These are phyloP conservation scores for Hippasteria phrygiana DNA, from an alignment of 53 echinoderm and acorn worm genomes.

Conservation along the genomic window DNA sequence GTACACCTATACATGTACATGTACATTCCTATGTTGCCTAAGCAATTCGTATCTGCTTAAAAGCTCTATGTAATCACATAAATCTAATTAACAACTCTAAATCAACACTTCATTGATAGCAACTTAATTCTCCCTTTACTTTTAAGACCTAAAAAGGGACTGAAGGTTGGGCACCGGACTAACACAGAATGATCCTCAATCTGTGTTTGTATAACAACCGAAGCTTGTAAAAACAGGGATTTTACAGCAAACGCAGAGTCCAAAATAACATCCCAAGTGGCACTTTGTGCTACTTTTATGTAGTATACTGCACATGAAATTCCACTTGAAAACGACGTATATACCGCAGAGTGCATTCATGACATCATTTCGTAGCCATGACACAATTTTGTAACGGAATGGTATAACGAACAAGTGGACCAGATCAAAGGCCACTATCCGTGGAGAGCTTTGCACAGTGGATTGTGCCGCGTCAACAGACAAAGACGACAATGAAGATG, in stretches of 20 bases:
- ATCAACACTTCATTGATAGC: not conserved
- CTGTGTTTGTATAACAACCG: not conserved
- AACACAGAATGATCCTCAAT: not conserved
- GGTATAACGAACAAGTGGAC: not conserved
- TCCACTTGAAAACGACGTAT: not conserved
- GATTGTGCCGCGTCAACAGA: not conserved
- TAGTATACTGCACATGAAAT: not conserved
- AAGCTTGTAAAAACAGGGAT: not conserved
- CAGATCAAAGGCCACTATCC: not conserved
- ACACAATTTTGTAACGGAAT: not conserved
- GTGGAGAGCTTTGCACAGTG: not conserved
- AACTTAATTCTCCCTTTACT: too few species aligned
- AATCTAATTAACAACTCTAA: not conserved
- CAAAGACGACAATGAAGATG: not conserved
- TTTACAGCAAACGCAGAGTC: not conserved
- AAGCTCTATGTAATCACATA: not conserved
- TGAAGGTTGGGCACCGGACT: not conserved
- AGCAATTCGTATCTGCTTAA: too few species aligned
- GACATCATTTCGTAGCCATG: not conserved
- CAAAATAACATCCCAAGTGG: not conserved
- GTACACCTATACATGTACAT: too few species aligned
- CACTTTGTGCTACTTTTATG: not conserved
- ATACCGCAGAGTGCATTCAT: not conserved
- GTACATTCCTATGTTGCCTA: too few species aligned
- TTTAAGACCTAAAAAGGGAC: not conserved